phyloP scores from a whole-genome alignment of 2,888 invertebrate genomes.

The Drosophila anceps region DNA sequence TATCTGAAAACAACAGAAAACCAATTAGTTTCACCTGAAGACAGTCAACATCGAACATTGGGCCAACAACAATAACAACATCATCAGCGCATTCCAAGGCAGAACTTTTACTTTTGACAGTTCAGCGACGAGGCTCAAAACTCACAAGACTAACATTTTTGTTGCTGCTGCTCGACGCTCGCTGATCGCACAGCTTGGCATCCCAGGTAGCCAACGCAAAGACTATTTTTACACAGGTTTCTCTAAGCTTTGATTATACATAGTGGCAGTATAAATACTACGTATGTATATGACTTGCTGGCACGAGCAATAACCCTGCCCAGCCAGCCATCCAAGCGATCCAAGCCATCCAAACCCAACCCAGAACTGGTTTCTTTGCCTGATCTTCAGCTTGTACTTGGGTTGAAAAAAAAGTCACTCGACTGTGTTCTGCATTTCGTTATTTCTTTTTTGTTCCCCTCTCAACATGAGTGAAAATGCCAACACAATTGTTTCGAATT shows the following conservation, averaged over 20 bases:
- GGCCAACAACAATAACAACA: conserved; percentile 18
- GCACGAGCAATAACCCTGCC: conserved; percentile 78
- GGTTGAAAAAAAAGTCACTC: conserved; percentile 14
- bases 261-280: conserved; percentile 65
- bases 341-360: conserved; percentile 30
- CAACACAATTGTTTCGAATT: conserved; percentile 58
- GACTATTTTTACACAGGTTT: conserved; percentile 74
- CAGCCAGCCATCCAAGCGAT: conserved; percentile 20
- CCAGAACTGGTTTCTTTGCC: conserved; percentile 66
- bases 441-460: conserved; percentile 22
- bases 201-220: conserved; percentile 45
- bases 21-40: conserved; percentile 61
- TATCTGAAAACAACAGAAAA: conserved; percentile 22
- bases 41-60: conserved; percentile 27
- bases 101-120: conserved; percentile 78
- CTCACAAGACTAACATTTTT: conserved; percentile 42
- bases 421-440: conserved; percentile 48
- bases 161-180: conserved; percentile 21
- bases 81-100: conserved; percentile 59
- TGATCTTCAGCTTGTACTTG: conserved; percentile 68
- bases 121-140: conserved; percentile 41
- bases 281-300: conserved; percentile 64
- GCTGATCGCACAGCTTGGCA: conserved; percentile 25
- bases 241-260: conserved; percentile 67
- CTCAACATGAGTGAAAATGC: conserved; percentile 45